Evolutionary conservation across 37 sponge, comb jelly and placozoan species (phyloP), one percentile per base, ranked within the genome.

Genomic region (Theonella swinhoei): DNA sequence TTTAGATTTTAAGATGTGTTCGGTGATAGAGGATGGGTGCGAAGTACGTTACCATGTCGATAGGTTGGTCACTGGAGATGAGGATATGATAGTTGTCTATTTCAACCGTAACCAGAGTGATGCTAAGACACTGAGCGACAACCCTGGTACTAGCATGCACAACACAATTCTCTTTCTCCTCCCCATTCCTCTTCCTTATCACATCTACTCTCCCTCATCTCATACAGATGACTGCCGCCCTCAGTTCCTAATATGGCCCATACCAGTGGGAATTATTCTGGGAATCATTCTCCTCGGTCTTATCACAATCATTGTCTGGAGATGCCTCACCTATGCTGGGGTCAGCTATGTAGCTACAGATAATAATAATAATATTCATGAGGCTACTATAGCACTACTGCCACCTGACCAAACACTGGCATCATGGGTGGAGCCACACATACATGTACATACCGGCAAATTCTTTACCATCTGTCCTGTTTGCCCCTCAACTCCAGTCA

Each of bases 261-360:
- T 89, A 20, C 70, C 84, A 0, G 74, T 89, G 40, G 89, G 79
- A 17, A 74, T 83, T 30, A 74, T 83, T 37, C 72, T 89, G 42
- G 89, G 85, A 0, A 83, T 79, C 7, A 65, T 89, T 23, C 17
- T 89, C 28, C 42, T 89, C 5, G 89, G 79, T 9, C 24, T 89
- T 28, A 64, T 89, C 20, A 74, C 72, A 3, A 2, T 89, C 39
- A 47, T 83, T 0, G 34, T 83, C 23, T 89, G 89, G 89, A 63
- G 62, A 37, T 54, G 37, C 36, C 70, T 72, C 67, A 70, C 64
- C 19, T 79, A 83, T 26, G 8, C 83, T 7, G 85, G 85, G 65
- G 89, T 88, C 54, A 71, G 88, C 20, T 39, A 22, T 41, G 1
- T 74, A 4, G 7, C 5, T 37, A n/a, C 28, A 40, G 9, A 17